Evolutionary conservation across 2,797 vertebrate genomes (phyloP), one percentile per base, ranked within the genome.

Genomic region (Hydrolagus colliei): DNA sequence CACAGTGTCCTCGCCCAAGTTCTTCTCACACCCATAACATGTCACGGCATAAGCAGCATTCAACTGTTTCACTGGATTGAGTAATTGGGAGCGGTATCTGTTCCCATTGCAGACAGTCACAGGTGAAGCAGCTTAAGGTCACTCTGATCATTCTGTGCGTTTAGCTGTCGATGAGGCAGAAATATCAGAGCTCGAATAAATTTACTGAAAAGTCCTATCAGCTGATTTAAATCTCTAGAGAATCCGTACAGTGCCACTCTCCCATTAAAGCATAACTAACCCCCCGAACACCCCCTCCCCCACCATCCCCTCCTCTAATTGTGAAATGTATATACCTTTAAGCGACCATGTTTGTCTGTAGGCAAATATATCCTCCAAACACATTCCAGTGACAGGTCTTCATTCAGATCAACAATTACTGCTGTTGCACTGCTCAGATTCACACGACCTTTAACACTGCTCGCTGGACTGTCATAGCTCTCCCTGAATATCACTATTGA

Each of bases 371-470:
- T 14, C 14, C 78, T 67, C 13, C 78, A 80, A 52, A 63, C 62
- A 67, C 78, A 80, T 67, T 67, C 62, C 67, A 67, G n/a, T 65
- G n/a, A 35, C 35, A 63, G 78, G 13, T 67, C 22, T 67, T 67
- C 22, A 13, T 22, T 16, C 22, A 80, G 78, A 62, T 80, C 78
- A 80, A 63, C 22, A 67, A 80, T 80, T 65, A 80, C 27, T 80
- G 22, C n/a, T 80, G 61, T 65, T 35, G 78, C 78, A 62, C 62
- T 80, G 78, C 22, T 80, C 6, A 32, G 20, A 80, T 80, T 80
- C 78, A 67, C 78, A 65, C 35, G 78, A 80, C 78, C 78, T 80
- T 80, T 80, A 65, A 80, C 78, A 80, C 78, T 63, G 22, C 61
- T 80, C 12, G 65, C 32, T 65, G 62, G 61, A 63, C 63, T 35